These are phyloP conservation scores for Lampris megalopsis DNA, from an alignment of 2,113 vertebrate species.

Conservation along the genomic window DNA sequence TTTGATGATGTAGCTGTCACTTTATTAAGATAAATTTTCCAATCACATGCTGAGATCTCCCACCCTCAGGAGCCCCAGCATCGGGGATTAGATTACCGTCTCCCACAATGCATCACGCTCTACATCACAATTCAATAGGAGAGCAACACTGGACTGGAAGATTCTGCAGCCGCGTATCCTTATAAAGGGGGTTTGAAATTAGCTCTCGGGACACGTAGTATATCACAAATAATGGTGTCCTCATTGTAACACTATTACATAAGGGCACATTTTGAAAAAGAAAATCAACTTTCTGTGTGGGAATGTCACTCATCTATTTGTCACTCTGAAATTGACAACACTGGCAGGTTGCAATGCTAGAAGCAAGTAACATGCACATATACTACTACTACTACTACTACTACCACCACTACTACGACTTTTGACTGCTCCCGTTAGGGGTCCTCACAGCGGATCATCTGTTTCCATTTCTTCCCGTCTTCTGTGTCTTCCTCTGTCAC, in stretches of 20 bases:
- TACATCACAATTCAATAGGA: slow-evolving; percentile 69
- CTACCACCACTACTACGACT: too few relatives aligned
- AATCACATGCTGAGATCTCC: slow-evolving; percentile 65
- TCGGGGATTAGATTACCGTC: slow-evolving; percentile 77
- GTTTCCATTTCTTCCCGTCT: too few relatives aligned
- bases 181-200: slow-evolving; percentile 51
- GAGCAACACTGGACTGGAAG: slow-evolving; percentile 21
- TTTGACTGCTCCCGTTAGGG: too few relatives aligned
- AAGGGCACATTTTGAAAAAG: slow-evolving; percentile 32
- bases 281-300: neutral
- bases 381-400: too few relatives aligned
- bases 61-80: slow-evolving; percentile 64
- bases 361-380: slow-evolving; percentile 18
- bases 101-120: slow-evolving; percentile 75
- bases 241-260: slow-evolving; percentile 4
- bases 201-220: slow-evolving; percentile 32
- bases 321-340: slow-evolving; percentile 21
- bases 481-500: too few relatives aligned
- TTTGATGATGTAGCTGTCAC: slow-evolving; percentile 62
- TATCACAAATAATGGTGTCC: slow-evolving; percentile 37
- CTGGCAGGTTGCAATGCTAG: neutral
- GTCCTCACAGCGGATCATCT: too few relatives aligned
- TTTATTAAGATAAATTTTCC: slow-evolving; percentile 78
- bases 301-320: neutral
- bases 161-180: slow-evolving; percentile 12